Evolutionary conservation across 2,888 invertebrate genomes (phyloP), one percentile per base, ranked within the genome.

Genomic region (Euproctis similis): DNA sequence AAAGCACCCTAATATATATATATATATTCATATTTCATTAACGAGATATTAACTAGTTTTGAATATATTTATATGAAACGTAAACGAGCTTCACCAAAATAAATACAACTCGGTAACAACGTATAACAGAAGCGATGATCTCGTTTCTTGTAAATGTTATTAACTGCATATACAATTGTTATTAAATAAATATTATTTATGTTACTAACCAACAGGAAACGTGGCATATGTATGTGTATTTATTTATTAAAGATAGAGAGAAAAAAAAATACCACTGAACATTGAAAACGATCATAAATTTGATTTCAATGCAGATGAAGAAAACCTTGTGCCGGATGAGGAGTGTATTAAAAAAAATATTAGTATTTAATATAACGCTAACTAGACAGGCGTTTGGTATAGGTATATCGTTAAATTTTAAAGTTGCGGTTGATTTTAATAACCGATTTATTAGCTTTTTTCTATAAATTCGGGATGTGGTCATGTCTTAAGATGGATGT

Each of bases 281-380:
- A n/a, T n/a, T 73, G 76, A 80, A 77, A 81, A 81, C 81, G 80
- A 77, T 74, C 82, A 70, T 84, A 82, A 82, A 84, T 82, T 51
- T 71, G 71, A 77, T 80, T n/a, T n/a, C n/a, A n/a, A n/a, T n/a
- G n/a, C 72, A 61, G 74, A 78, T 78, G n/a, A n/a, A 63, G 77
- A 81, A 14, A 78, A 80, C 68, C 69, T 64, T 46, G n/a, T 47
- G 43, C 36, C 81, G 82, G 82, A 82, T 73, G 78, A 62, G 40
- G 60, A 58, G 69, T 62, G 58, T 74, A 80, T 80, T 71, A 78
- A 80, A 75, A 23, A 23, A 19, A 72, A 72, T 70, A 60, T 63
- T 59, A 67, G 70, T 68, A 72, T 73, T 73, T 71, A 70, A 75
- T 72, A 63, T 59, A 62, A 14, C 4, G 14, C 14, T 4, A 6